A percentile compares a stretch with the other conserved stretches of the same genome.
These are phyloP conservation scores for Anolis carolinensis DNA, from an alignment of 2,113 vertebrate species.

Conservation along the genomic window DNA sequence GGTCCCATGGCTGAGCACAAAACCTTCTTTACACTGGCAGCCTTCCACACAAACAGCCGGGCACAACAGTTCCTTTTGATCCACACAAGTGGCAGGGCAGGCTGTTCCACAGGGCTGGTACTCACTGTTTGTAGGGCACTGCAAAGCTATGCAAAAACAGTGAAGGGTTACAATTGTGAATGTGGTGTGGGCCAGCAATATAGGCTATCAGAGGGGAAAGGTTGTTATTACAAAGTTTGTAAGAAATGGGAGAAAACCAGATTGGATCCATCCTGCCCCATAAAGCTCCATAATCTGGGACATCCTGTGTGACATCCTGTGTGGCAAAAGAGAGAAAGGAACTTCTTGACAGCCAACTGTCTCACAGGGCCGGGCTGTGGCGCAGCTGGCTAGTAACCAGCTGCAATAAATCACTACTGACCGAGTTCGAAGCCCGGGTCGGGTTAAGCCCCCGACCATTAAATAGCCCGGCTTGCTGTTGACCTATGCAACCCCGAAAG, in stretches of 20 bases:
- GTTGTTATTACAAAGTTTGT: background rate
- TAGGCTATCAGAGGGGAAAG: background rate
- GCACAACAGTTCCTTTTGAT: slow-evolving; percentile 26
- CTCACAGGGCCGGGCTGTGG: too few relatives aligned
- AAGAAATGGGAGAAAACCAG: background rate
- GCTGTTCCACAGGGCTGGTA: slow-evolving; percentile 61
- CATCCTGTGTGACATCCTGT: too few relatives aligned
- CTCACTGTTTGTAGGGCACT: slow-evolving; percentile 65
- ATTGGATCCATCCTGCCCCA: too few relatives aligned
- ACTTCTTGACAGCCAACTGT: too few relatives aligned
- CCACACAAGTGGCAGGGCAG: slow-evolving; percentile 64
- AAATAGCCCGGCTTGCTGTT: too few relatives aligned
- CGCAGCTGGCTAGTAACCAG: too few relatives aligned
- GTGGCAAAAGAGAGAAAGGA: too few relatives aligned
- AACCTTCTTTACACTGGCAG: slow-evolving; percentile 64
- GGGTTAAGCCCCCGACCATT: too few relatives aligned
- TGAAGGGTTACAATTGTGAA: background rate
- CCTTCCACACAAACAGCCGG: slow-evolving; percentile 55
- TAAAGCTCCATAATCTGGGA: too few relatives aligned
- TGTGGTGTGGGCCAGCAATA: background rate
- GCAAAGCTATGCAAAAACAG: slow-evolving; percentile 44
- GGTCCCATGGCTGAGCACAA: slow-evolving; percentile 50
- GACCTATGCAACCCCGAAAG: too few relatives aligned
- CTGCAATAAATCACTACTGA: too few relatives aligned
- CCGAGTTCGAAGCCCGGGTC: too few relatives aligned